A percentile compares a stretch with the other conserved stretches of the same genome.
These are phyloP conservation scores for Archivesica marissinica DNA, from an alignment of 1,140 invertebrate species.

Conservation along the genomic window DNA sequence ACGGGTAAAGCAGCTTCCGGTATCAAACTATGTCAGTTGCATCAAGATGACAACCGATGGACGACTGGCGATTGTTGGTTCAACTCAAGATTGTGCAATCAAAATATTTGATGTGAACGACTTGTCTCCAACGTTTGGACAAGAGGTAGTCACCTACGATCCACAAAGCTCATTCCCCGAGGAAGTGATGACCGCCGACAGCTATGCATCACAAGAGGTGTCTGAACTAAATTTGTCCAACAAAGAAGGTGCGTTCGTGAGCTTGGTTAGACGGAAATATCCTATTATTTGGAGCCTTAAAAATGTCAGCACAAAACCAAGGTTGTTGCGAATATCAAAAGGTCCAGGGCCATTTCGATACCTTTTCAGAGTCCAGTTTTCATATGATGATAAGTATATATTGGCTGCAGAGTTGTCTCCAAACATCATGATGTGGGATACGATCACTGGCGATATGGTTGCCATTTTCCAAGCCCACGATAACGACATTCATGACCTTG, in stretches of 20 bases:
- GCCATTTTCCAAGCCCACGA: slow-evolving; percentile 43
- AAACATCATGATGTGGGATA: slow-evolving; percentile 60
- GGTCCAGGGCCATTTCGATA: slow-evolving; percentile 29
- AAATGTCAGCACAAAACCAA: slow-evolving; percentile 57
- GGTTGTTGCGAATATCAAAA: slow-evolving; percentile 36
- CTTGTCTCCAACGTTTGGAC: slow-evolving; percentile 37
- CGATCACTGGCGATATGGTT: slow-evolving; percentile 31
- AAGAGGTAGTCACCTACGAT: slow-evolving; percentile 39
- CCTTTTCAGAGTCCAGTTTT: slow-evolving; percentile 47
- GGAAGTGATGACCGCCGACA: slow-evolving; percentile 36
- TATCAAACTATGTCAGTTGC: slow-evolving; percentile 1
- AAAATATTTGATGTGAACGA: slow-evolving; percentile 53
- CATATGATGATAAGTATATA: slow-evolving; percentile 45
- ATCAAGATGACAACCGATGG: slow-evolving; percentile 45
- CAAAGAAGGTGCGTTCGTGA: slow-evolving; percentile 50
- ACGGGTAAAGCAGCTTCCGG: slow-evolving; percentile 42
- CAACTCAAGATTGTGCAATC: slow-evolving; percentile 35
- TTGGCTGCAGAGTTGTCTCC: slow-evolving; percentile 53
- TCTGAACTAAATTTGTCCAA: slow-evolving; percentile 38
- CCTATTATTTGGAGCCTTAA: slow-evolving; percentile 57
- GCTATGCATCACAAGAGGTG: slow-evolving; percentile 55
- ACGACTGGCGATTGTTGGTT: slow-evolving; percentile 41
- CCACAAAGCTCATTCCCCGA: slow-evolving; percentile 41
- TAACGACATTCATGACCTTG: slow-evolving; percentile 49
- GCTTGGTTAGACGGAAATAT: slow-evolving; percentile 55